These are phyloP conservation scores for Notolabrus celidotus DNA, from an alignment of 2,797 vertebrate species.

Conservation along the genomic window DNA sequence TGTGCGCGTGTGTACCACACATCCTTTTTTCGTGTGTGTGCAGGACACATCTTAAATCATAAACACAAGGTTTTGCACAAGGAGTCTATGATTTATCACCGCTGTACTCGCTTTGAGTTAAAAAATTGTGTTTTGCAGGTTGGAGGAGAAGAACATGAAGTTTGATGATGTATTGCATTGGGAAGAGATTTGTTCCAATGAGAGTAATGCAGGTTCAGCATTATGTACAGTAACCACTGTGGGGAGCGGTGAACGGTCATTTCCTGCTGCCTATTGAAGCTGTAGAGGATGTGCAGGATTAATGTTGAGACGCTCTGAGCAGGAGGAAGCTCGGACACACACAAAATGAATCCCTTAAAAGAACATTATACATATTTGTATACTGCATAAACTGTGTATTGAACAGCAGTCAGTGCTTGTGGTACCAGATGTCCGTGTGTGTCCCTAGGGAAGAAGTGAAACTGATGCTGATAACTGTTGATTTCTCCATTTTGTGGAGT, in stretches of 20 bases:
- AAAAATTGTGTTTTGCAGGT: constrained; percentile 32
- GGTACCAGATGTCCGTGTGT: background rate
- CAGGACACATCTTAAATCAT: constrained; percentile 57
- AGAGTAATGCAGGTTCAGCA: constrained; percentile 65
- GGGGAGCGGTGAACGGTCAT: constrained; percentile 28
- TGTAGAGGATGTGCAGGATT: constrained; percentile 18
- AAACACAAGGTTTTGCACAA: constrained; percentile 25
- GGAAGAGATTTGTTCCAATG: constrained; percentile 51
- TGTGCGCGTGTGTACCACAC: background rate
- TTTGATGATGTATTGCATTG: constrained; percentile 62
- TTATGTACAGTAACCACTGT: constrained; percentile 39
- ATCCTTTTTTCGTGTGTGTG: constrained; percentile 20
- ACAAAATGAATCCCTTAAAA: background rate
- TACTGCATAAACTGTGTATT: background rate
- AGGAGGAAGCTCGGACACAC: background rate
- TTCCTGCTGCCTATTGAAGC: constrained; percentile 44
- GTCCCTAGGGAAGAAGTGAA: background rate
- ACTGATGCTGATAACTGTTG: background rate
- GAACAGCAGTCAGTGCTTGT: background rate
- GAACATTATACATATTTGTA: background rate
- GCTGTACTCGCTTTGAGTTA: constrained; percentile 34
- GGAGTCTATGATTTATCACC: constrained; percentile 64
- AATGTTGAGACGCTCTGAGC: constrained; percentile 18
- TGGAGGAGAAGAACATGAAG: constrained; percentile 26
- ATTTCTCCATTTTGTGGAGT: no score